These are phyloP conservation scores for Oostethus manadensis DNA, from an alignment of 2,113 vertebrate species.

Conservation along the genomic window DNA sequence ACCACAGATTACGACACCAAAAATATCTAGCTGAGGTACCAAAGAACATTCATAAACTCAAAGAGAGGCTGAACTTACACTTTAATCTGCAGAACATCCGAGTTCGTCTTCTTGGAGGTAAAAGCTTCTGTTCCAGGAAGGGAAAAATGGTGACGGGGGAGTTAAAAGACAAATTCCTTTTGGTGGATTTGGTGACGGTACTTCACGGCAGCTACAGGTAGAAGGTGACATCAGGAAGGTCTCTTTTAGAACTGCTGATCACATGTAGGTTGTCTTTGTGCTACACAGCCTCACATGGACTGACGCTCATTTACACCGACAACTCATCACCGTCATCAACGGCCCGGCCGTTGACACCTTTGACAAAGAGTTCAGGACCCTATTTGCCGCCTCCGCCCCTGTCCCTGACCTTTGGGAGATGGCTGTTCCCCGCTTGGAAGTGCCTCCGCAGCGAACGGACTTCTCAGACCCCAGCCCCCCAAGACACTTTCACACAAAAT, in stretches of 20 bases:
- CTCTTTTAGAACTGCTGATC: background rate
- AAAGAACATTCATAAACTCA: background rate
- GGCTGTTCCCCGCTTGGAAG: background rate
- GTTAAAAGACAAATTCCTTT: constrained; percentile 79
- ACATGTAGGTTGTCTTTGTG: constrained; percentile 12
- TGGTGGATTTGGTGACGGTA: constrained; percentile 78
- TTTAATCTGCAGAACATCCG: constrained; percentile 72
- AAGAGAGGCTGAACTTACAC: background rate
- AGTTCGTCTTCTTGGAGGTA: constrained; percentile 73
- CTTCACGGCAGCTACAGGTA: constrained; percentile 86
- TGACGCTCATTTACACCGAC: constrained; percentile 73
- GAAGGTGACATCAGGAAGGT: background rate
- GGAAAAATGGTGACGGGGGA: constrained; percentile 74
- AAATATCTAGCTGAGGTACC: no score
- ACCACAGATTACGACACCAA: no score
- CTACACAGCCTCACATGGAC: constrained; percentile 71
- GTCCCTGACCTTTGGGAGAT: constrained; percentile 39
- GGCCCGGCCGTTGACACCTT: constrained; percentile 64
- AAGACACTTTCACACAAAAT: constrained; percentile 22
- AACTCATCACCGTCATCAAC: constrained; percentile 67
- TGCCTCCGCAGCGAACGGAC: constrained; percentile 15
- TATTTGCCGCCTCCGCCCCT: constrained; percentile 68
- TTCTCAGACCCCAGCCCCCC: constrained; percentile 4
- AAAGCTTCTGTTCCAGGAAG: constrained; percentile 72
- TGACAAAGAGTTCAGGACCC: constrained; percentile 72